phyloP scores from a whole-genome alignment of 2,888 invertebrate genomes.

The Lagria hirta region DNA sequence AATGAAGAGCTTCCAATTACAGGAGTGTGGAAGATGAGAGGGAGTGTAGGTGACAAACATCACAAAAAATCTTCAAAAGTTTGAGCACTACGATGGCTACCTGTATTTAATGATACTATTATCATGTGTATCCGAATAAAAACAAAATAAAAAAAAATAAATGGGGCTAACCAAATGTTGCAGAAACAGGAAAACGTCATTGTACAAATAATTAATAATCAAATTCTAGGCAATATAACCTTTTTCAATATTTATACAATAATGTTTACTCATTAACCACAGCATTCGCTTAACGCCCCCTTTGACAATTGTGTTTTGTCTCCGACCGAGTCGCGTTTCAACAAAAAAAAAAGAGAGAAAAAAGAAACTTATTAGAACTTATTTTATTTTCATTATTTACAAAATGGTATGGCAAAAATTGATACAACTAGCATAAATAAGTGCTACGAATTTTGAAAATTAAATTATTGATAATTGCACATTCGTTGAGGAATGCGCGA shows the following conservation, averaged over 20 bases:
- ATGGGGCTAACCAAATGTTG: slow-evolving; percentile 1
- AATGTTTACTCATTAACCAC: too few relatives aligned
- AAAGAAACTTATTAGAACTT: not conserved
- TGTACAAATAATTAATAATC: too few relatives aligned
- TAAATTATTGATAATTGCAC: slow-evolving; percentile 32
- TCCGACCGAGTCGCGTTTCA: too few relatives aligned
- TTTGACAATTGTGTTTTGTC: too few relatives aligned
- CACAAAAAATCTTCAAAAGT: slow-evolving; percentile 20
- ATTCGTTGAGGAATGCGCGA: slow-evolving; percentile 42
- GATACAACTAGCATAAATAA: too few relatives aligned
- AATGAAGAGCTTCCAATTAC: slow-evolving; percentile 19
- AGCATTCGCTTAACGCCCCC: too few relatives aligned
- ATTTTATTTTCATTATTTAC: too few relatives aligned
- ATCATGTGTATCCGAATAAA: slow-evolving; percentile 9
- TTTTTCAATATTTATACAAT: too few relatives aligned
- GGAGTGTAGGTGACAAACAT: slow-evolving; percentile 22
- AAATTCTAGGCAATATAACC: too few relatives aligned
- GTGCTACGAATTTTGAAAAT: too few relatives aligned
- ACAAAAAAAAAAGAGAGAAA: slow-evolving; percentile 11
- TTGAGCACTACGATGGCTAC: slow-evolving; percentile 29
- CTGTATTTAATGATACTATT: slow-evolving; percentile 28
- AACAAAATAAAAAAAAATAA: slow-evolving; percentile 17
- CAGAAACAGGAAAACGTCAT: too few relatives aligned
- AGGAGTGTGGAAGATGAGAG: slow-evolving; percentile 25
- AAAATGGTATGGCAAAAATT: too few relatives aligned